Evolutionary conservation across 2,113 vertebrate species (phyloP).

Genomic region (Taurulus bubalis): DNA sequence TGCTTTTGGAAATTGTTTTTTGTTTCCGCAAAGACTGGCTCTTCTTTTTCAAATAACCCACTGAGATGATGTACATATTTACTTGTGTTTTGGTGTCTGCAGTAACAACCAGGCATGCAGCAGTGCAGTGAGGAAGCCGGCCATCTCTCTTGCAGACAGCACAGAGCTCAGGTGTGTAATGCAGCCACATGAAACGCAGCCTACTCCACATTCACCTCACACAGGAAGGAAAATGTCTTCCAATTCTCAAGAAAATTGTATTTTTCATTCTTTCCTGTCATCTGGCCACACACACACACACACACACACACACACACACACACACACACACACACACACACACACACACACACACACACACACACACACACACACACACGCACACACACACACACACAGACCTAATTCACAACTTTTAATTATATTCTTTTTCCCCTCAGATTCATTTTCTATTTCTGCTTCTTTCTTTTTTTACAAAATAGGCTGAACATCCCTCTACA

Average conservation of each 20-base stretch:
- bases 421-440: background rate
- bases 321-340: background rate
- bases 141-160: conserved; percentile 97
- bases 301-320: background rate
- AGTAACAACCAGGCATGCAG: conserved; percentile 97
- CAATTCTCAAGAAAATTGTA: background rate
- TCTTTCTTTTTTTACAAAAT: conserved; percentile 20
- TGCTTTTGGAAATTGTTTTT: background rate
- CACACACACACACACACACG: background rate
- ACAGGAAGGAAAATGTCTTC: background rate
- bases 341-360: background rate
- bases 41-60: background rate
- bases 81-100: conserved; percentile 40
- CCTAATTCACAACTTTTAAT: conserved; percentile 22
- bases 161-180: conserved; percentile 92
- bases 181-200: background rate
- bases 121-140: conserved; percentile 93
- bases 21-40: background rate
- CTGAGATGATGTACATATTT: background rate
- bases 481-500: background rate
- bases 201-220: background rate
- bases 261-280: background rate
- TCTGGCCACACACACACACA: background rate
- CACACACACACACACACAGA: background rate
- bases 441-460: conserved; percentile 22